These are phyloP conservation scores for Stegophylla sp. DNA, from an alignment of 2,888 invertebrate species.

Conservation along the genomic window DNA sequence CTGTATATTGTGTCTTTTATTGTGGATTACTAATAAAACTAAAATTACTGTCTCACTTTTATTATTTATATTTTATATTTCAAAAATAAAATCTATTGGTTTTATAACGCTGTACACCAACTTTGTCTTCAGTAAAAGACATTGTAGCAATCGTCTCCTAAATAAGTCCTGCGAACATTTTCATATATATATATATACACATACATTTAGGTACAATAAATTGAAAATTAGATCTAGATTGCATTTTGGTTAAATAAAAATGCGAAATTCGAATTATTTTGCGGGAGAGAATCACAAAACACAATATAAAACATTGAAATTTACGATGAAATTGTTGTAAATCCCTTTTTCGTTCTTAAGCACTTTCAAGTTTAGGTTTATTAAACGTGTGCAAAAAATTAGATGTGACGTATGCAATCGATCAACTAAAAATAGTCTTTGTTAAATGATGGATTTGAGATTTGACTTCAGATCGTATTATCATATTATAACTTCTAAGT, in stretches of 20 bases:
- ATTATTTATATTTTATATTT: constrained; percentile 28
- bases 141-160: neutral
- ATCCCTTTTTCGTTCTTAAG: neutral
- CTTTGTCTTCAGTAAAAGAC: constrained; percentile 16
- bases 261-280: constrained; percentile 13
- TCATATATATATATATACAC: no score
- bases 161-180: no score
- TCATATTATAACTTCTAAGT: no score
- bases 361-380: neutral
- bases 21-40: neutral
- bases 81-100: constrained; percentile 3
- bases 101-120: neutral
- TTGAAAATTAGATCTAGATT: constrained; percentile 16
- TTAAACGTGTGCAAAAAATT: neutral
- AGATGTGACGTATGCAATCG: neutral
- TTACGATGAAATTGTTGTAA: neutral
- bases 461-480: neutral
- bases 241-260: constrained; percentile 15
- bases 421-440: constrained; percentile 1
- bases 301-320: neutral
- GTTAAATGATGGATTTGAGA: neutral
- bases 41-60: neutral
- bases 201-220: neutral
- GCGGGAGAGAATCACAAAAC: neutral
- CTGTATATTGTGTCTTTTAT: neutral